These are phyloP conservation scores for Drosophila ficusphila DNA, from an alignment of 1,140 invertebrate genomes.

Conservation along the genomic window DNA sequence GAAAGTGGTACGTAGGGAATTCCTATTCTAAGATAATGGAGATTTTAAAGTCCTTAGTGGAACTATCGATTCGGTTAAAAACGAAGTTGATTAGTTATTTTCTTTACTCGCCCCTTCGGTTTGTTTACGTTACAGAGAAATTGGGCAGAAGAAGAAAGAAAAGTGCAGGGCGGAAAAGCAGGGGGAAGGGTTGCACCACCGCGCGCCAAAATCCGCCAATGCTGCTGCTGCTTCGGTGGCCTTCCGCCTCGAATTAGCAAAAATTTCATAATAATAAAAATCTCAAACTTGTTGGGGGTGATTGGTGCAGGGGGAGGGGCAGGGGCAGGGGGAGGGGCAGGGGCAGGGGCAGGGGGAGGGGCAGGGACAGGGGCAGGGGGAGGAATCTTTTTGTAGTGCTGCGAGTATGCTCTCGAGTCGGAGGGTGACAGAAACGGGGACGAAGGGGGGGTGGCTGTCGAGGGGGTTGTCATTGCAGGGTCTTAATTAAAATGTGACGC, in stretches of 20 bases:
- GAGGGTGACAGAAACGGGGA: not conserved
- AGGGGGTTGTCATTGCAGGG: not conserved
- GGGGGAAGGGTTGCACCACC: not conserved
- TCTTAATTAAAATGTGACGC: slow-evolving; percentile 45
- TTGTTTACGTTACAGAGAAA: not conserved
- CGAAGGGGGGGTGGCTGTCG: not conserved
- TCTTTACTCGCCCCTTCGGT: not conserved
- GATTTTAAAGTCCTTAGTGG: not conserved
- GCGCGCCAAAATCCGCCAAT: slow-evolving; percentile 4
- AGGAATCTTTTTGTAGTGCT: too few species aligned
- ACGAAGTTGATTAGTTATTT: not conserved
- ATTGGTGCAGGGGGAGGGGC: not conserved
- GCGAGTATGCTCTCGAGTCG: not conserved
- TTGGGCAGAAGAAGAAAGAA: not conserved
- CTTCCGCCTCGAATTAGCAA: slow-evolving; percentile 43
- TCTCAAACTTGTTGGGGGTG: slow-evolving; percentile 14
- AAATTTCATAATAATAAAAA: slow-evolving; percentile 52
- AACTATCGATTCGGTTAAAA: not conserved
- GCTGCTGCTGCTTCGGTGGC: slow-evolving; percentile 16
- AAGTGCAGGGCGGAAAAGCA: not conserved
- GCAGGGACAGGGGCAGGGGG: too few species aligned
- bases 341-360: too few species aligned
- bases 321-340: too few species aligned
- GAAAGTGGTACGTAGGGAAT: too few species aligned
- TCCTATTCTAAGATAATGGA: too few species aligned